These are phyloP conservation scores for Ephialtes manifestator DNA, from an alignment of 2,888 invertebrate species.

Conservation along the genomic window DNA sequence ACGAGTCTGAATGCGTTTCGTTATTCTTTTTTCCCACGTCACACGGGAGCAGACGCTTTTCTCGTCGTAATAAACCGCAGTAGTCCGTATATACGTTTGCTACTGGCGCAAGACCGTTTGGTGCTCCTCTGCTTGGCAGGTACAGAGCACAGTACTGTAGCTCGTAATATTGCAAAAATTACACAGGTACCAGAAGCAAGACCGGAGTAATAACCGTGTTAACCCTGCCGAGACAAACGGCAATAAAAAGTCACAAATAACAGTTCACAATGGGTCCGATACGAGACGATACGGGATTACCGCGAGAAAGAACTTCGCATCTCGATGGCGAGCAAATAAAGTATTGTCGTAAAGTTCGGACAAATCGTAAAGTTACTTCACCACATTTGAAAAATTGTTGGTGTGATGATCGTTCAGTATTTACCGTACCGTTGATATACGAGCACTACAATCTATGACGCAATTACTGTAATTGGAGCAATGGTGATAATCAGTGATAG, in stretches of 20 bases:
- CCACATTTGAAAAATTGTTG: neutral
- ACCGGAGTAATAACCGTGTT: constrained; percentile 29
- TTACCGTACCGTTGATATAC: neutral
- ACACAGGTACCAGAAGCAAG: constrained; percentile 6
- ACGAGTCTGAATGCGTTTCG: constrained; percentile 22
- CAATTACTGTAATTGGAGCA: neutral
- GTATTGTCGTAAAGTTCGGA: constrained; percentile 15
- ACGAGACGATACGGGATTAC: neutral
- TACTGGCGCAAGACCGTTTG: constrained; percentile 30
- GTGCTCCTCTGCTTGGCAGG: constrained; percentile 17
- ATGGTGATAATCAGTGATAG: neutral
- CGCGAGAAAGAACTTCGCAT: neutral
- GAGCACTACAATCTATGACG: neutral
- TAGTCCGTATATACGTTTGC: constrained; percentile 37
- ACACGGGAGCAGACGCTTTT: constrained; percentile 54
- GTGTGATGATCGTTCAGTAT: neutral
- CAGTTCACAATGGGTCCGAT: constrained; percentile 17
- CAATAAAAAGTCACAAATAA: constrained; percentile 43
- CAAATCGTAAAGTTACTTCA: constrained; percentile 20
- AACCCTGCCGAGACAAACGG: constrained; percentile 30
- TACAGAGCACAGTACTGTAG: neutral
- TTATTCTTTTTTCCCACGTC: constrained; percentile 56
- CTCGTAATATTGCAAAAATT: constrained; percentile 41
- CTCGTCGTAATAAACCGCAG: constrained; percentile 46
- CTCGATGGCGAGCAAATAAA: constrained; percentile 7